Evolutionary conservation across 1,140 invertebrate genomes (phyloP), one percentile per base, ranked within the genome.

Genomic region (Lordiphosa clarofinis): DNA sequence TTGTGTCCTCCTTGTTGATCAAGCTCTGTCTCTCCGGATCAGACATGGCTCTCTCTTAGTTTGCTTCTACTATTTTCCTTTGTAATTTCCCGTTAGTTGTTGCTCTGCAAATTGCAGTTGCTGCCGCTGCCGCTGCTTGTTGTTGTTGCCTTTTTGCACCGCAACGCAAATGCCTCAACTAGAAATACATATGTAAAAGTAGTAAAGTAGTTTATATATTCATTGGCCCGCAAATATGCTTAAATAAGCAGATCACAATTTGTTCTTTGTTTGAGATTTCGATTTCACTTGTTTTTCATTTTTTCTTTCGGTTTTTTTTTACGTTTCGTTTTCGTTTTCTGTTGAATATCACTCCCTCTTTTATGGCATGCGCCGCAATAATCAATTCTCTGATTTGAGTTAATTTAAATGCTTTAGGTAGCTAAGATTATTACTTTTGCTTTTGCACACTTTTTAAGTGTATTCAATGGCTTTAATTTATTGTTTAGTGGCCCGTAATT

Each of bases 291-390:
- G 57, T 73, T 40, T 66, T 78, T 57, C 31, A 33, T 57, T 40
- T 65, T 56, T 56, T 62, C 68, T 58, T 53, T 56, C 61, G 58
- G 59, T 65, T 74, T 56, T 56, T 62, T 55, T 42, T n/a, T n/a
- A n/a, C n/a, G n/a, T 39, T 42, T 63, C 67, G 28, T 43, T 49
- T 59, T 62, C 28, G 44, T 59, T 62, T 63, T 43, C 50, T 73
- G 56, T 72, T 63, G 66, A 81, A 82, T 79, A 59, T 69, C n/a
- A 72, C 78, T 81, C 78, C 75, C 76, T 82, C 62, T 82, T 82
- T 67, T 82, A 82, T 72, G 78, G 72, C 75, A 82, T 82, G 75
- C 75, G 76, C 76, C 76, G 76, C 75, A 81, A 81, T 74, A 81
- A 81, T 81, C 75, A 81, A 81, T 81, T 61, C 49, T 59, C 33